Base-by-base conservation (phyloP, 2,113 vertebrate species). In the Camarhynchus parvulus region DNA sequence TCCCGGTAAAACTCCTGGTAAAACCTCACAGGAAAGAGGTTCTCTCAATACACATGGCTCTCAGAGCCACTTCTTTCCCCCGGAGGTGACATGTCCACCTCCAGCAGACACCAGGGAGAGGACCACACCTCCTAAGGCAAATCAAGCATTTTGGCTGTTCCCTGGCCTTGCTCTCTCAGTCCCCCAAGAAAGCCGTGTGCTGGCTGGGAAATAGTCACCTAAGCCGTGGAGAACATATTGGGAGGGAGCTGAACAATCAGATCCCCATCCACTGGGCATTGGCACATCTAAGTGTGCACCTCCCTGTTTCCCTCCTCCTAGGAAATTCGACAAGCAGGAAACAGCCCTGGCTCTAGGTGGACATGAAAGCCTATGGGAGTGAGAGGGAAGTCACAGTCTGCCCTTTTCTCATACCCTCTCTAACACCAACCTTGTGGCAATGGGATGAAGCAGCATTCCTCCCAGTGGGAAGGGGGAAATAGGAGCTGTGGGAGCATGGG, bases 401-500 rank as follows among this genome's bases (percentile, higher is more conserved):
- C 5, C 22, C 5, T 70, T 89, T 80, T 27, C 11, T 55, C 24
- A n/a, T 28, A 25, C 4, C 8, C 4, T 7, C 3, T 49, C 37
- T n/a, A 42, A 42, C 6, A 7, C 13, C 14, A 59, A 1, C 4
- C 17, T 8, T 19, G 7, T 27, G 55, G 12, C 39, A 84, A 47
- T 1, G 4, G 11, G 9, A 4, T 35, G n/a, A 74, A 69, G 31
- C 5, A 62, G 7, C 0, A 0, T 24, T 41, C 12, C 25, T 17
- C 12, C 3, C 0, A 0, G 5, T 44, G 31, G 42, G 17, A 13
- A 52, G 5, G 3, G 4, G 4, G 2, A 5, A 42, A 19, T 11
- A 28, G 22, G 19, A 0, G 2, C 17, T 0, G 1, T 41, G 25
- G 20, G 23, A 70, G 4, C 0, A 1, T 1, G 1, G 9, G 12